Conservation (phyloP, 2,113 vertebrate species). For the Phrynosoma blainvillii region DNA sequence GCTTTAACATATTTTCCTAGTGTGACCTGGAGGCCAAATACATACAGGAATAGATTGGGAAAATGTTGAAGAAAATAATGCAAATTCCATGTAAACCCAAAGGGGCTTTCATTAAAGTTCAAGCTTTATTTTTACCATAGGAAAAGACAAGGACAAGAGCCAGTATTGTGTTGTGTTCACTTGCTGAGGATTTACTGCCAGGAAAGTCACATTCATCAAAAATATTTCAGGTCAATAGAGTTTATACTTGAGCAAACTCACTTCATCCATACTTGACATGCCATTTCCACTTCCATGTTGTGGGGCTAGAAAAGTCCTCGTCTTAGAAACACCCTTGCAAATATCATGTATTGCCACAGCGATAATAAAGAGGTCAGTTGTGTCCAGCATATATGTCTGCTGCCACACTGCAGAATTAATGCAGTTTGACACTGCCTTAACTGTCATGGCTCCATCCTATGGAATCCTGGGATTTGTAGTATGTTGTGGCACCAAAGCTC, state of each 20-base stretch:
- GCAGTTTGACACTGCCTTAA: too few relatives aligned
- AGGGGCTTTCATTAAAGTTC: background rate
- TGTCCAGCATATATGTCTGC: too few relatives aligned
- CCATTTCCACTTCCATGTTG: too few relatives aligned
- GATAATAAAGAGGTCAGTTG: too few relatives aligned
- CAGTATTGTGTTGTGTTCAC: too few relatives aligned
- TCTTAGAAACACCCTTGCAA: background rate
- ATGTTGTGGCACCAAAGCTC: too few relatives aligned
- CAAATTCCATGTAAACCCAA: background rate
- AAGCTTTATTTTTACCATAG: background rate
- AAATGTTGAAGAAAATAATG: conserved; percentile 27
- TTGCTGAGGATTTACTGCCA: background rate
- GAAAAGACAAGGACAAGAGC: background rate
- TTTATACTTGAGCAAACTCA: background rate
- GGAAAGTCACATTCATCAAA: background rate
- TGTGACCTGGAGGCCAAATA: background rate
- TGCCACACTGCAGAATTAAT: too few relatives aligned
- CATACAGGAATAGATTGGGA: background rate
- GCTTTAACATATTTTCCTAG: background rate
- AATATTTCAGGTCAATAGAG: background rate
- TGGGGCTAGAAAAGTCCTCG: background rate
- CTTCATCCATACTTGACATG: background rate
- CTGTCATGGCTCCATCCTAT: too few relatives aligned
- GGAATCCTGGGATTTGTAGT: too few relatives aligned
- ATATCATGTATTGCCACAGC: too few relatives aligned